phyloP scores from a whole-genome alignment of 2,113 vertebrate species.

The Trochalopteron elliotii region DNA sequence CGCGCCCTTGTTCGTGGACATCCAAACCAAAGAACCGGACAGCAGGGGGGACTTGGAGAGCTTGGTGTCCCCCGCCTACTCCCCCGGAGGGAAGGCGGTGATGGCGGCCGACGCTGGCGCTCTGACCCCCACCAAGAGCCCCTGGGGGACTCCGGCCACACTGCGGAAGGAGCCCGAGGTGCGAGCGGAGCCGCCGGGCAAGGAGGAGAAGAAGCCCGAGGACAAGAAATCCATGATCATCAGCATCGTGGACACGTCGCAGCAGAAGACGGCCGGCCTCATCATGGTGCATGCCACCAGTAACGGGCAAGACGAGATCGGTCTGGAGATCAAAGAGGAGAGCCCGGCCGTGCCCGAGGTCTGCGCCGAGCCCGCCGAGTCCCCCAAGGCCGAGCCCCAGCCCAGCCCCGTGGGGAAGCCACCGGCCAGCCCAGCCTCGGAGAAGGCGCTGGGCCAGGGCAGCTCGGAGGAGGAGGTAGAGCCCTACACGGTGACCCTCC shows the following conservation, averaged over 20 bases:
- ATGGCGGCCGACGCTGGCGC: slow-evolving; percentile 52
- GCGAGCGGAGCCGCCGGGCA: slow-evolving; percentile 67
- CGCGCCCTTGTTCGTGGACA: slow-evolving; percentile 87
- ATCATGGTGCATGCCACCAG: slow-evolving; percentile 96
- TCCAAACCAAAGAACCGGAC: slow-evolving; percentile 91
- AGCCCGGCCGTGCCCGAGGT: slow-evolving; percentile 45
- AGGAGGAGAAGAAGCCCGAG: slow-evolving; percentile 82
- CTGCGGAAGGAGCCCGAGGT: slow-evolving; percentile 82
- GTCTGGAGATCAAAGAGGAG: slow-evolving; percentile 74
- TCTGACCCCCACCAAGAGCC: slow-evolving; percentile 79
- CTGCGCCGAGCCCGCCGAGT: slow-evolving; percentile 47
- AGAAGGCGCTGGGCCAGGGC: slow-evolving; percentile 86
- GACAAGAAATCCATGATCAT: slow-evolving; percentile 97
- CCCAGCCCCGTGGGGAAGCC: slow-evolving; percentile 69
- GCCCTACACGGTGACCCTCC: slow-evolving; percentile 88
- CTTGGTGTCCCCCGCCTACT: slow-evolving; percentile 80
- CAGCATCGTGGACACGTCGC: slow-evolving; percentile 93
- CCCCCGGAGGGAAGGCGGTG: slow-evolving; percentile 72
- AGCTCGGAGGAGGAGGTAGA: slow-evolving; percentile 93
- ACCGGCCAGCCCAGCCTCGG: slow-evolving; percentile 75
- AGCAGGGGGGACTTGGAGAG: slow-evolving; percentile 79
- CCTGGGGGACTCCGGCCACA: slow-evolving; percentile 81
- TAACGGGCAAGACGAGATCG: slow-evolving; percentile 86
- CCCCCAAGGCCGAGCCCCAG: slow-evolving; percentile 63
- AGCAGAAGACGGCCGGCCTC: slow-evolving; percentile 95